Base-by-base conservation (phyloP, 2,797 vertebrate genomes). In the Nannoperca australis region DNA sequence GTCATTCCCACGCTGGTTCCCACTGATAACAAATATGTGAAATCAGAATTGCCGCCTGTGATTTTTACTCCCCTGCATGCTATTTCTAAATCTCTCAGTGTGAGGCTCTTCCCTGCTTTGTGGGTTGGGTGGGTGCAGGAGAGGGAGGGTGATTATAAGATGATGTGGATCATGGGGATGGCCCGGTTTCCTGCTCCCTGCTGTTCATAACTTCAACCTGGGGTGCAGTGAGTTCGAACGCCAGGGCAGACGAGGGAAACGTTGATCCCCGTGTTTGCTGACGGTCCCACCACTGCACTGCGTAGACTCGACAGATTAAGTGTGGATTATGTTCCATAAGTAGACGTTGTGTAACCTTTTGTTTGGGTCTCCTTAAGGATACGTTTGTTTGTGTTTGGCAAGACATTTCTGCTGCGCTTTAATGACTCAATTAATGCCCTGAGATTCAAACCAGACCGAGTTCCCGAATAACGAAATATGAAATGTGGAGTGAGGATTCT, bases 271-370 rank as follows among this genome's bases (percentile, higher is more conserved):
- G 2, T 9, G 17, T n/a, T 59, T n/a, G 44, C 56, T 10, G 38
- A 64, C 38, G 27, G 79, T 71, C 70, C 64, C 79, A 59, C 87
- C 83, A 73, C 85, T 58, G 91, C 78, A 86, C 76, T 70, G 89
- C 79, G 58, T 84, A 85, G 64, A 82, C 74, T 44, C 38, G 42
- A 67, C 74, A 78, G 89, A 92, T 93, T 93, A 90, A 89, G 12
- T 24, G 7, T 49, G 76, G 76, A 92, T 91, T 91, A 88, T 72
- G 74, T 40, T 20, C 50, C 68, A 69, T 73, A 86, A 90, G 78
- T 49, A 79, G 87, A 70, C 44, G 54, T 73, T 78, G 38, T 62
- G 32, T 76, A 73, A 83, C 70, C 75, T 85, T 86, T 85, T 80
- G 15, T 85, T 85, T 59, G 70, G 12, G 47, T 49, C 65, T 44